Evolutionary conservation across 2,888 invertebrate genomes (phyloP).

Genomic region (Esperia sulphurella): DNA sequence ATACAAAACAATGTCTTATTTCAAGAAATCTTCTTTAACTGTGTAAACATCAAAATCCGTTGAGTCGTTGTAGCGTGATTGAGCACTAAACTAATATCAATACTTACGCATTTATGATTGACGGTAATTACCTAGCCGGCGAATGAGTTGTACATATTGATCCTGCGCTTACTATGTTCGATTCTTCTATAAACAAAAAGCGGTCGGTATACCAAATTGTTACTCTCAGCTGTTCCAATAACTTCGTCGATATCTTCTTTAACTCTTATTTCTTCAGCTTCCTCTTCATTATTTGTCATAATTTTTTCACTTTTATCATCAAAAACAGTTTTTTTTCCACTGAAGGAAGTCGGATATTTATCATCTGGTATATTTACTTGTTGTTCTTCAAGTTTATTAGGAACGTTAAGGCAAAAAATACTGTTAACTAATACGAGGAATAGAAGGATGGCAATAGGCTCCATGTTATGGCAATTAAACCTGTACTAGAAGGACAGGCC

Average conservation of each 20-base stretch:
- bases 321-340: background rate
- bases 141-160: conserved; percentile 66
- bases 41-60: too few species aligned
- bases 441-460: background rate
- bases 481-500: too few species aligned
- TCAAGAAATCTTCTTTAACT: too few species aligned
- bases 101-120: too few species aligned
- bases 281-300: background rate
- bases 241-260: conserved; percentile 19
- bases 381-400: background rate
- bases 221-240: conserved; percentile 47
- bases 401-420: background rate
- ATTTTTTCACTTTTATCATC: background rate
- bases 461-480: background rate
- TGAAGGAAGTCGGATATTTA: background rate
- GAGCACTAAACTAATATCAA: too few species aligned
- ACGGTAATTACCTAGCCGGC: conserved; percentile 47
- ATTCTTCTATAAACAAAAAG: conserved; percentile 60
- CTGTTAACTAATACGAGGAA: background rate
- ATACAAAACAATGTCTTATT: too few species aligned
- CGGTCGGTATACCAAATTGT: conserved; percentile 55
- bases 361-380: conserved; percentile 8
- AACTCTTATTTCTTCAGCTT: conserved; percentile 6
- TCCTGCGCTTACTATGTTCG: conserved; percentile 60
- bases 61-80: too few species aligned